A percentile compares a stretch with the other conserved stretches of the same genome.
phyloP scores from a whole-genome alignment of 2,797 vertebrate genomes.

The Chrosomus eos region DNA sequence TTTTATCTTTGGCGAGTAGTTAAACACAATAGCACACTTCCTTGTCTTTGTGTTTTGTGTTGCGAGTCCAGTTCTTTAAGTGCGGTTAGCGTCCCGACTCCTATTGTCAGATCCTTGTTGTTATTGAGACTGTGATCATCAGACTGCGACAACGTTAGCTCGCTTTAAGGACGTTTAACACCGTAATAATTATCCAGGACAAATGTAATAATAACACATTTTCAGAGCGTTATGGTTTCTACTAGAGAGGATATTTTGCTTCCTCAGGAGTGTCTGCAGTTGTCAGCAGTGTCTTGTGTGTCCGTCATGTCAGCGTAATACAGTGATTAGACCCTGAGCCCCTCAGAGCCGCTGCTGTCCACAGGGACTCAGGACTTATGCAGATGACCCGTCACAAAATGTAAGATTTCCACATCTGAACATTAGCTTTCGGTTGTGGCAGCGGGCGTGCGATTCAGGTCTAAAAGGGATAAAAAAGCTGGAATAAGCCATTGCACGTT shows the following conservation, averaged over 20 bases:
- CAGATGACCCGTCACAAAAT: background rate
- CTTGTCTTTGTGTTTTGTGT: slow-evolving; percentile 15
- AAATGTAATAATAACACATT: background rate
- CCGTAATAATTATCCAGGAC: background rate
- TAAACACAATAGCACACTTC: background rate
- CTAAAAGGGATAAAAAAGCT: background rate
- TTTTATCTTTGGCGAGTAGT: background rate
- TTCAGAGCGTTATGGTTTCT: background rate
- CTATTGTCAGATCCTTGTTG: background rate
- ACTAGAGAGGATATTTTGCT: background rate
- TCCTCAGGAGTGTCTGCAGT: background rate
- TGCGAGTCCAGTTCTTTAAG: background rate
- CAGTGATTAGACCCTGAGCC: slow-evolving; percentile 10
- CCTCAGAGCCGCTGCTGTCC: background rate
- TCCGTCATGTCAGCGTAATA: slow-evolving; percentile 38
- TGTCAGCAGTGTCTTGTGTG: slow-evolving; percentile 40
- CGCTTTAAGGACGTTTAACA: background rate
- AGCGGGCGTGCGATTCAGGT: background rate
- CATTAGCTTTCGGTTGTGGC: background rate
- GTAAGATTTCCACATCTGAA: slow-evolving; percentile 11
- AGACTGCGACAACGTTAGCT: background rate
- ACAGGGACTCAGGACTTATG: background rate
- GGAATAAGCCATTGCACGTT: background rate
- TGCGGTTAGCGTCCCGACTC: background rate
- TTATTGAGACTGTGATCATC: background rate